Evolutionary conservation across 2,797 vertebrate genomes (phyloP), one percentile per base, ranked within the genome.

Genomic region (Rhadinocentrus ornatus): DNA sequence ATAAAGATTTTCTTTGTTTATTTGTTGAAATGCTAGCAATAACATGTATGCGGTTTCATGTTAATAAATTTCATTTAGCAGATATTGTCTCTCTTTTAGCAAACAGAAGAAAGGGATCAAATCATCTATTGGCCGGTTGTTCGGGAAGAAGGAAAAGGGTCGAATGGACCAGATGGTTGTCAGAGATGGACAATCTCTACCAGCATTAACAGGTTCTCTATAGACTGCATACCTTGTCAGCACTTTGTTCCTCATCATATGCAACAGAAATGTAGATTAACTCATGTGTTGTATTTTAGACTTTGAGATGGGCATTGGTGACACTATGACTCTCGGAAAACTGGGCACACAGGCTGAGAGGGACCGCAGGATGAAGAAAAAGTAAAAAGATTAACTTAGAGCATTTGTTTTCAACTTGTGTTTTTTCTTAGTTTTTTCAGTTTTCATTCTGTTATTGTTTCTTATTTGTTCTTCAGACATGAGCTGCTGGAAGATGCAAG

Each of bases 31-130:
- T 27, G 24, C 27, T 13, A 26, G 11, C 13, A 53, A 27, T 12
- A 24, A 53, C 4, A 12, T n/a, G 44, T n/a, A 9, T n/a, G 24
- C 18, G 22, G 20, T 3, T 46, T 67, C 18, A 22, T 11, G 1
- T 20, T 37, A 48, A n/a, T 32, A 3, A 24, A 18, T 35, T 15
- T 29, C 37, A 12, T 15, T 27, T 24, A 11, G 31, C 1, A 0
- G 2, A 7, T 29, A 2, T 29, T 48, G 61, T 27, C 16, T 12
- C 13, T 37, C 57, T 65, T 56, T 56, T 18, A 96, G 95, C 22
- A 95, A 96, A 91, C 97, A 94, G 93, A 97, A 96, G 90, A 98
- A 96, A 91, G 96, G 97, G 69, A 97, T 99, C 88, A 99, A 97
- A 89, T 97, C 97, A 0, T 98, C 97, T 75, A 97, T 98, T 0